phyloP scores from a whole-genome alignment of 1,140 invertebrate genomes.

The Spodoptera litura region DNA sequence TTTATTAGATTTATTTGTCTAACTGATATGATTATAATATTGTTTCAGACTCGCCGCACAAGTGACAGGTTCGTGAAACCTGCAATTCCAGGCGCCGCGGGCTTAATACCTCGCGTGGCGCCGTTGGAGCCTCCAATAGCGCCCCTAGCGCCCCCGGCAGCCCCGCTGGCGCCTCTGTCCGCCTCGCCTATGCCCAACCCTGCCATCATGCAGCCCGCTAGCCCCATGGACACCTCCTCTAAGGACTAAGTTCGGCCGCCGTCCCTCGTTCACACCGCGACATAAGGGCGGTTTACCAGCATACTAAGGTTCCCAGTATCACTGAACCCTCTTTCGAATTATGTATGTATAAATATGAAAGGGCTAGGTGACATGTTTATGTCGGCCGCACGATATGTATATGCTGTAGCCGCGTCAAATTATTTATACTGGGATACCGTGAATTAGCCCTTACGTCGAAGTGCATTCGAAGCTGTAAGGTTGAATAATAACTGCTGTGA shows the following conservation, averaged over 20 bases:
- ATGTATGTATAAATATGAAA: constrained; percentile 13
- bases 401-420: constrained; percentile 2
- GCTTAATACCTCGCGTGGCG: constrained; percentile 61
- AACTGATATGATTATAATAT: constrained; percentile 8
- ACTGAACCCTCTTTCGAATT: not conserved
- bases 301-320: not conserved
- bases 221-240: constrained; percentile 89
- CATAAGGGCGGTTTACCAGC: not conserved
- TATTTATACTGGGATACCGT: not conserved
- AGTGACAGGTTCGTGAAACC: constrained; percentile 93
- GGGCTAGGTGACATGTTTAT: not conserved
- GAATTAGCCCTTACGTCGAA: constrained; percentile 19
- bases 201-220: constrained; percentile 86
- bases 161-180: constrained; percentile 72
- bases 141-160: constrained; percentile 73
- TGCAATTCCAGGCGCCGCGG: constrained; percentile 76
- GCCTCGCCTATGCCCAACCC: constrained; percentile 79
- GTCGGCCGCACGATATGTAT: constrained; percentile 7
- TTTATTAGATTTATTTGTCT: constrained; percentile 21
- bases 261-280: not conserved
- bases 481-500: constrained; percentile 21
- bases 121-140: constrained; percentile 81
- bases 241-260: constrained; percentile 66
- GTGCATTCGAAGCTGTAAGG: constrained; percentile 17
- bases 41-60: constrained; percentile 87